Evolutionary conservation across 2,113 vertebrate species (phyloP).

Genomic region (Lota lota): DNA sequence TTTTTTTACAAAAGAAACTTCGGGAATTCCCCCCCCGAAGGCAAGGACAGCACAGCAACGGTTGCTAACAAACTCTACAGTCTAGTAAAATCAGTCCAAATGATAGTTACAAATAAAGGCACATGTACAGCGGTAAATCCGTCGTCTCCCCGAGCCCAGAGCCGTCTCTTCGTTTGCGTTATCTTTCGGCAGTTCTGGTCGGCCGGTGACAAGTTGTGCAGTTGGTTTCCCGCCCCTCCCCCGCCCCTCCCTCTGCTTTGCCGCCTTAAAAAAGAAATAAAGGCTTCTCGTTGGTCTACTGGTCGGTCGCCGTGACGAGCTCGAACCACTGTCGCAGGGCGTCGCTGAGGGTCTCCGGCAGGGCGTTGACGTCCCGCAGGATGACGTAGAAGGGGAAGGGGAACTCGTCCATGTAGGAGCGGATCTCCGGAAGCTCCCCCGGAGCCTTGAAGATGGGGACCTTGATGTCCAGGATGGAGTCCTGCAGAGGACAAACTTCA

Average conservation of each 20-base stretch:
- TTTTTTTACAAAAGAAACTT: constrained; percentile 31
- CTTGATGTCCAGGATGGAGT: constrained; percentile 98
- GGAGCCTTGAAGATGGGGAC: constrained; percentile 92
- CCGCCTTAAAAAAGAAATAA: constrained; percentile 13
- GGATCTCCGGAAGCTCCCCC: constrained; percentile 91
- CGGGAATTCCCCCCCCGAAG: constrained; percentile 40
- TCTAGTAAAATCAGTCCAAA: constrained; percentile 39
- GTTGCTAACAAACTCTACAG: constrained; percentile 47
- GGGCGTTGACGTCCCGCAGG: constrained; percentile 86
- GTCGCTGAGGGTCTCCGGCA: constrained; percentile 94
- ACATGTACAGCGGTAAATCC: constrained; percentile 64
- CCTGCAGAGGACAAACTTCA: constrained; percentile 65
- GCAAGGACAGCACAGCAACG: constrained; percentile 38
- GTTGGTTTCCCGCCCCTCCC: constrained; percentile 12
- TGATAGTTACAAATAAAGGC: constrained; percentile 67
- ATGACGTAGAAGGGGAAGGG: constrained; percentile 97
- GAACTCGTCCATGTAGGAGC: constrained; percentile 98
- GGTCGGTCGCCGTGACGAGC: constrained; percentile 85
- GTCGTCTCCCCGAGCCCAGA: constrained; percentile 8
- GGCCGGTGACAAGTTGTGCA: constrained; percentile 46
- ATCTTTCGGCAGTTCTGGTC: constrained; percentile 35
- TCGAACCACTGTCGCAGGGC: constrained; percentile 98
- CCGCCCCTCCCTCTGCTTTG: neutral
- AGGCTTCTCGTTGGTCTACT: constrained; percentile 44
- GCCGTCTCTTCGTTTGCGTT: neutral